Percentiles rank a stretch among this genome's conserved stretches.
phyloP scores from a whole-genome alignment of 2,113 vertebrate genomes.

The Pituophis catenifer region DNA sequence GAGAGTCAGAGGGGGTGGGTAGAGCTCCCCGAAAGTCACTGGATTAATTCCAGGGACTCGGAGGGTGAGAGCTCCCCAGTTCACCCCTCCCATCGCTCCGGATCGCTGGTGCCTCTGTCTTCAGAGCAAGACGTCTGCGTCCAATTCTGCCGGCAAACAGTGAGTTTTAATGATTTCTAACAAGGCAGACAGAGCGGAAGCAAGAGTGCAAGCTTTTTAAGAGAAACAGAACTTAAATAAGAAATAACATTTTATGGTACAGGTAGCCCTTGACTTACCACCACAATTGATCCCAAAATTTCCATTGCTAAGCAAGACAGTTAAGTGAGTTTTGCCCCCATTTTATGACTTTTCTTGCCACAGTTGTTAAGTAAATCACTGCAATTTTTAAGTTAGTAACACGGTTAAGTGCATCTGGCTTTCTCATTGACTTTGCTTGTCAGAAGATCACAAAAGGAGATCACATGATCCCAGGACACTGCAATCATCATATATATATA shows the following conservation, averaged over 20 bases:
- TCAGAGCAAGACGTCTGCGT: too few relatives aligned
- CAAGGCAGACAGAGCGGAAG: too few relatives aligned
- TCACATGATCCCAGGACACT: not conserved
- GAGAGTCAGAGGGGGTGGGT: too few relatives aligned
- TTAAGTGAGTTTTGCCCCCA: not conserved
- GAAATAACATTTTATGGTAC: not conserved
- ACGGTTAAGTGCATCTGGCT: not conserved
- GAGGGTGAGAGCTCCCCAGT: too few relatives aligned
- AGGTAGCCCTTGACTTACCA: not conserved
- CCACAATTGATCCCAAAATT: not conserved
- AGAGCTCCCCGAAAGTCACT: too few relatives aligned
- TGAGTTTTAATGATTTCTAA: too few relatives aligned
- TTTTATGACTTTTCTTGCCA: not conserved
- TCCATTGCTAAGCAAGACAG: not conserved
- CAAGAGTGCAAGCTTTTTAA: too few relatives aligned
- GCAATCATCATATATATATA: not conserved
- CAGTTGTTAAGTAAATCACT: not conserved
- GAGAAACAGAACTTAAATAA: too few relatives aligned
- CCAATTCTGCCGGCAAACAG: too few relatives aligned
- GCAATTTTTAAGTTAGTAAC: not conserved
- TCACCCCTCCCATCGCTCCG: too few relatives aligned
- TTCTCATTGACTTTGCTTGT: not conserved
- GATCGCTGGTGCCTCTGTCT: too few relatives aligned
- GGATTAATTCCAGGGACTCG: too few relatives aligned
- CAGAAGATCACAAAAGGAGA: not conserved